phyloP scores from a whole-genome alignment of 2,797 vertebrate species.

The Cichlasoma orientale region DNA sequence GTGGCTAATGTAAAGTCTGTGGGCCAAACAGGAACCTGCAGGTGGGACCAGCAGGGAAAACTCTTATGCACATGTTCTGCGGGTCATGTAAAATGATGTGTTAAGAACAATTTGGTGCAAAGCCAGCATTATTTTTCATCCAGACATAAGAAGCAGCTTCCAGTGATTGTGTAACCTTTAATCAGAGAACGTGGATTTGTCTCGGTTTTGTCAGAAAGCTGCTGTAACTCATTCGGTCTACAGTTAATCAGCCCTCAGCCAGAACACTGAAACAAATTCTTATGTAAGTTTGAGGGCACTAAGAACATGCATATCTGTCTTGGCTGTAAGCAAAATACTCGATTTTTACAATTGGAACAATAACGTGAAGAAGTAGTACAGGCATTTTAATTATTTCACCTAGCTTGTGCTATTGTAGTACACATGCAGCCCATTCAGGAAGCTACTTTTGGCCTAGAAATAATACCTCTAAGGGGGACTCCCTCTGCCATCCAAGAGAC shows the following conservation, averaged over 20 bases:
- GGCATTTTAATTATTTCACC: neutral
- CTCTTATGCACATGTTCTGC: no score
- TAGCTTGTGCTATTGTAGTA: neutral
- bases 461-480: neutral
- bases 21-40: no score
- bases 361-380: accelerated
- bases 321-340: neutral
- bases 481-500: neutral
- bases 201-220: neutral
- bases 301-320: neutral
- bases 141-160: neutral
- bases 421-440: neutral
- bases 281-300: neutral
- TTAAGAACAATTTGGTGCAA: neutral
- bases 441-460: neutral
- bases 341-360: neutral
- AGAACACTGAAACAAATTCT: neutral
- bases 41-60: no score
- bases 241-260: neutral
- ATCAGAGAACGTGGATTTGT: neutral
- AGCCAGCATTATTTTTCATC: neutral
- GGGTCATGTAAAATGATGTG: no score
- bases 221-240: neutral
- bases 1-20: no score
- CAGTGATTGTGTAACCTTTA: neutral